phyloP scores from a whole-genome alignment of 2,113 vertebrate species.

The Urocolius indicus region DNA sequence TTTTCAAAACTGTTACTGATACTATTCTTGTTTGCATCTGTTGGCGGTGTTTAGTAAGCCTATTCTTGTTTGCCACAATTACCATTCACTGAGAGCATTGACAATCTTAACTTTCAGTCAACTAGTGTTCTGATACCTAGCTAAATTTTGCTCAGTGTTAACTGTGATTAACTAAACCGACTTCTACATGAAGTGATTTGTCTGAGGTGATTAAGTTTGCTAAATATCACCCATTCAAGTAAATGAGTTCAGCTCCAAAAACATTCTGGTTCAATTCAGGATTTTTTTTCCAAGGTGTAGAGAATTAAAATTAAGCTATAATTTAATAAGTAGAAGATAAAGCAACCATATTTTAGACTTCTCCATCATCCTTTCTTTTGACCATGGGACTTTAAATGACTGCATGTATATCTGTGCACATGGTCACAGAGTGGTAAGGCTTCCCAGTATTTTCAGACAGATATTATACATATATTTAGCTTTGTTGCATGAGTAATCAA shows the following conservation, averaged over 20 bases:
- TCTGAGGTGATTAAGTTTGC: background rate
- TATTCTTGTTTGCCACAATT: background rate
- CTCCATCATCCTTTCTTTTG: background rate
- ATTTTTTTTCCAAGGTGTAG: background rate
- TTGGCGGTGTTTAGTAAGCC: background rate
- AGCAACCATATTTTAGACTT: background rate
- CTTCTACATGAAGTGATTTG: background rate
- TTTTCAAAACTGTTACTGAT: background rate
- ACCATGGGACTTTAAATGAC: background rate
- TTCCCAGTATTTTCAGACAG: background rate
- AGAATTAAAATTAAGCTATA: background rate
- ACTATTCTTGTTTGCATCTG: background rate
- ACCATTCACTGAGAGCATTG: background rate
- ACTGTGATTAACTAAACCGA: background rate
- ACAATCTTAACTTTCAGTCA: background rate
- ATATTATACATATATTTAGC: background rate
- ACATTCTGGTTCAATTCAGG: background rate
- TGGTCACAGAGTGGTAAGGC: background rate
- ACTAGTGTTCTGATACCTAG: background rate
- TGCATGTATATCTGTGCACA: fast-evolving
- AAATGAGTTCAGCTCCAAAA: background rate
- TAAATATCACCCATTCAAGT: background rate
- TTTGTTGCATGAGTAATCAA: background rate
- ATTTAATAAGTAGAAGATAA: background rate
- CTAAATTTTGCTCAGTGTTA: background rate